A percentile compares a stretch with the other conserved stretches of the same genome.
phyloP scores from a whole-genome alignment of 2,888 invertebrate species.

The Chrysina gloriosa region DNA sequence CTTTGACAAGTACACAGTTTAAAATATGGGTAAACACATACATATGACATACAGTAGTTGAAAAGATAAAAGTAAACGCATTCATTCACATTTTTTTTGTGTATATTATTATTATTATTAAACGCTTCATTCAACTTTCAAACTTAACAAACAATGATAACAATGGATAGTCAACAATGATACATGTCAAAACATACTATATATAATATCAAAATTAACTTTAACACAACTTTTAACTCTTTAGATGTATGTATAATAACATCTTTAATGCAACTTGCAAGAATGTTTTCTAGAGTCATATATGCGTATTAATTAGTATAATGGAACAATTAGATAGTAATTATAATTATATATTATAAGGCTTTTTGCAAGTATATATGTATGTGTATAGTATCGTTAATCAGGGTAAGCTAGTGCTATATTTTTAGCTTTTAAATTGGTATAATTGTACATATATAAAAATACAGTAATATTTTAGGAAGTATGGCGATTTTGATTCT shows the following conservation, averaged over 20 bases:
- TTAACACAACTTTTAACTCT: neutral
- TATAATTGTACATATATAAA: too few relatives aligned
- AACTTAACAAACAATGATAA: slow-evolving; percentile 27
- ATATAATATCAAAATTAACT: slow-evolving; percentile 19
- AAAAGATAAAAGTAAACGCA: neutral
- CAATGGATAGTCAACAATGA: slow-evolving; percentile 29
- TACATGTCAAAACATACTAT: slow-evolving; percentile 27
- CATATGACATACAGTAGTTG: slow-evolving; percentile 31
- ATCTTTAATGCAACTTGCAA: slow-evolving; percentile 1
- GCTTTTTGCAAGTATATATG: too few relatives aligned
- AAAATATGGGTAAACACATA: slow-evolving; percentile 23
- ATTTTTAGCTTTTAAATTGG: too few relatives aligned
- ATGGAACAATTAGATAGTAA: too few relatives aligned
- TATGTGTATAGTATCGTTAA: too few relatives aligned
- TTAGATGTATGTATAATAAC: slow-evolving; percentile 2
- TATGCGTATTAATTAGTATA: slow-evolving; percentile 9
- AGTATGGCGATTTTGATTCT: too few relatives aligned
- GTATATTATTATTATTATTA: slow-evolving; percentile 14
- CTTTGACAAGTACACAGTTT: slow-evolving; percentile 9
- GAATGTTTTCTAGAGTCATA: neutral
- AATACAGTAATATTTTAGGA: too few relatives aligned
- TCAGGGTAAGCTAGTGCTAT: too few relatives aligned
- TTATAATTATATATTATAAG: too few relatives aligned
- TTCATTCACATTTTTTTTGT: slow-evolving; percentile 21
- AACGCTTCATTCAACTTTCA: slow-evolving; percentile 11